These are phyloP conservation scores for Nematolebias whitei DNA, from an alignment of 2,113 vertebrate genomes.

Conservation along the genomic window DNA sequence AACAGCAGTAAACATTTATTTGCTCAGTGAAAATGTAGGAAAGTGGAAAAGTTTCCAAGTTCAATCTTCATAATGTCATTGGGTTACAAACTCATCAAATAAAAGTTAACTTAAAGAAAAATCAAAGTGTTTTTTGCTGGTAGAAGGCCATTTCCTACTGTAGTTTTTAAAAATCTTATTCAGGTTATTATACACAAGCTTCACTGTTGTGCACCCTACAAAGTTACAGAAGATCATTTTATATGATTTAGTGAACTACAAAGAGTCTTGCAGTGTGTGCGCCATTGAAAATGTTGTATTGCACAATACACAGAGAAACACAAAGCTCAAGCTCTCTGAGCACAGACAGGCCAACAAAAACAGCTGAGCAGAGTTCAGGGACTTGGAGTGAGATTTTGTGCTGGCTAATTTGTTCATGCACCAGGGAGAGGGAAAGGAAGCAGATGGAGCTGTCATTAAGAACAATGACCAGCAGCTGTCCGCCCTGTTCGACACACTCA, in stretches of 20 bases:
- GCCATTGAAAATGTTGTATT: not conserved
- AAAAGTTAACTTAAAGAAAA: constrained; percentile 34
- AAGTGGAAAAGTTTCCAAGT: not conserved
- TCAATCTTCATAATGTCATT: constrained; percentile 14
- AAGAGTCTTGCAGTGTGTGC: constrained; percentile 1
- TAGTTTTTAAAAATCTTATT: constrained; percentile 21
- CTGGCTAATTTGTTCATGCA: constrained; percentile 87
- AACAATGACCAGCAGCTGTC: constrained; percentile 92
- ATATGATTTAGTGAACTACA: constrained; percentile 15
- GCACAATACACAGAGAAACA: constrained; percentile 20
- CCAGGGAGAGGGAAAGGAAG: constrained; percentile 84
- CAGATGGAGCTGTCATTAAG: constrained; percentile 91
- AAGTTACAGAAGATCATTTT: constrained; percentile 18
- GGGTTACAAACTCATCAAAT: constrained; percentile 23
- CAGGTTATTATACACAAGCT: constrained; percentile 16
- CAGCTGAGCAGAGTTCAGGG: constrained; percentile 68
- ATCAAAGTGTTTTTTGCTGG: constrained; percentile 23
- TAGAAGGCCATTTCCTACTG: not conserved
- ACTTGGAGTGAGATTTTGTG: constrained; percentile 79
- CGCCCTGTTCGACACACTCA: constrained; percentile 78
- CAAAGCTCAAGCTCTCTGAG: constrained; percentile 33
- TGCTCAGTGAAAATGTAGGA: constrained; percentile 10
- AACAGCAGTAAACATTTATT: constrained; percentile 35
- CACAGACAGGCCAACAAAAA: constrained; percentile 60
- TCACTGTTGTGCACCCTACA: constrained; percentile 11